Evolutionary conservation across 2,888 invertebrate species (phyloP), one percentile per base, ranked within the genome.

Genomic region (Orthonevra nobilis): DNA sequence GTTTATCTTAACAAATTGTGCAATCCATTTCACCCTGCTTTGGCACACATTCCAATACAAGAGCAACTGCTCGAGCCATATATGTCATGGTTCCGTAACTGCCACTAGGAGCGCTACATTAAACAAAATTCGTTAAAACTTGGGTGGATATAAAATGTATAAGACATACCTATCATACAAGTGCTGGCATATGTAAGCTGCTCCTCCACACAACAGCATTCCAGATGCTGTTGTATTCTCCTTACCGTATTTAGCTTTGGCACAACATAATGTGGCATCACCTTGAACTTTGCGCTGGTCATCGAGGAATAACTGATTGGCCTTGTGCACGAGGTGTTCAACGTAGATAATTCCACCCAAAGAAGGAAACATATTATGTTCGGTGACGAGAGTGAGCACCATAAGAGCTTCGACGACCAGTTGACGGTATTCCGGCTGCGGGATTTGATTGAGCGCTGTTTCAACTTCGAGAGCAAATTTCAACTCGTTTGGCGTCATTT

Each of bases 381-480:
- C 97, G 1, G 95, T 93, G 0, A 97, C 95, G 30, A 98, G 88
- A 0, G 97, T 97, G 30, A 99, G 90, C 10, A 99, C 97, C 96
- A 98, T 98, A 50, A 99, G 90, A 0, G 97, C 98, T 90, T 99
- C 99, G 0, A 99, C 98, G 60, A 99, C 94, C 81, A 99, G 89
- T 87, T 99, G 98, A 15, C 99, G 92, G 89, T 99, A 99, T 88
- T 99, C 99, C 0, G 99, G 99, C 88, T 99, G 98, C 0, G 98
- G 97, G 84, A 99, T 98, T 52, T 96, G 94, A 88, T 99, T 99
- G 52, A 99, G 90, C 1, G 98, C 98, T 1, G 97, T 96, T 89
- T 99, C 99, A 0, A 99, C 98, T 61, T 97, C 97, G 10, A 99
- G 90, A 0, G 99, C 99, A 89, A 99, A 99, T 90, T 99, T 99